Evolutionary conservation across 2,888 invertebrate species (phyloP), one percentile per base, ranked within the genome.

Genomic region (Drosophila mimetica): DNA sequence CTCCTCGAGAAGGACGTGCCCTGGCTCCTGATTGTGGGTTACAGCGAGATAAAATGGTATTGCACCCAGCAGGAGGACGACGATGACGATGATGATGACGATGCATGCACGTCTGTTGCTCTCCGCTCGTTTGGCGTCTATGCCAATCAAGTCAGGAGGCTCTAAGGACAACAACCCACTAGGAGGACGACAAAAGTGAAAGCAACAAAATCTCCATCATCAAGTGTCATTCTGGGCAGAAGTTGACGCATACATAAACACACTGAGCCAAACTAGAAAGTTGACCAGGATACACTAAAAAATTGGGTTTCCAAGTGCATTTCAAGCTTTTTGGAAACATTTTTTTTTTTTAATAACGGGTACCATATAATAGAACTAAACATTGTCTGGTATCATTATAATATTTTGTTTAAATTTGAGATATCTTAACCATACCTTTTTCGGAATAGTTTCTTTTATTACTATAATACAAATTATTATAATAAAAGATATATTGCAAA

Each of bases 181-280:
- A 66, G 50, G 47, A 71, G 79, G 76, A 75, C 70, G 71, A 61
- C 84, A 89, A 87, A 89, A 87, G 87, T 88, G 88, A 87, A 87
- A 87, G 86, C 84, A 84, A 79, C 81, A 88, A 86, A 88, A 84
- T 89, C 88, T 89, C 88, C 86, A 89, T 81, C 84, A 81, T 81
- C 79, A 88, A 77, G 81, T 75, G 86, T 78, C 88, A 84, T 88
- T 79, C 84, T 75, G 70, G 88, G 80, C 86, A 78, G 80, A 80
- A 86, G 86, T 78, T 83, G 80, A 71, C 85, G 79, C 64, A 79
- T 51, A 61, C 60, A 63, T 28, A 50, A 37, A 51, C 47, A 44
- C 76, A 59, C 60, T 60, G 25, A 28, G 25, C 14, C 48, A 42
- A 39, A 53, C 25, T 14, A 13, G 1, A 39, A 13, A 30, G 14